Evolutionary conservation across 2,888 invertebrate genomes (phyloP).

Genomic region (Euphydryas editha): DNA sequence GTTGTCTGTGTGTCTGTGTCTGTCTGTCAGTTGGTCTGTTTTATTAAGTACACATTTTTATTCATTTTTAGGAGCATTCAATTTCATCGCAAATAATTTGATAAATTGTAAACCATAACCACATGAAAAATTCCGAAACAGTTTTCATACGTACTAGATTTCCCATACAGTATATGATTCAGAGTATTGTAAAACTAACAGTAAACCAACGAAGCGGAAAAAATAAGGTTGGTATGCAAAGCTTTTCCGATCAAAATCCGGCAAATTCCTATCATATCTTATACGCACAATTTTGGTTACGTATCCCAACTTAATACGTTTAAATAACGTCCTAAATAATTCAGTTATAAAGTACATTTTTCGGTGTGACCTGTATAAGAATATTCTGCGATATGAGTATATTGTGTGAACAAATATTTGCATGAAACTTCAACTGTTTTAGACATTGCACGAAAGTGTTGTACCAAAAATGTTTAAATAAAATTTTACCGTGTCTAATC

Average conservation of each 20-base stretch:
- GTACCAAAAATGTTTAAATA: conserved; percentile 2
- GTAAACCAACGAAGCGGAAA: conserved; percentile 50
- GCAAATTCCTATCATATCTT: conserved; percentile 40
- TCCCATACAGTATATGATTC: conserved; percentile 42
- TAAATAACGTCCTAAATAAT: neutral
- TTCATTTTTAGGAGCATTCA: no score
- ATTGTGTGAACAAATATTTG: conserved; percentile 27
- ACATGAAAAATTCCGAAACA: neutral
- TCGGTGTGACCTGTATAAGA: neutral
- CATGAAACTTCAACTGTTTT: conserved; percentile 24
- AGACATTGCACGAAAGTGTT: conserved; percentile 14
- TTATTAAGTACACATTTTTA: no score
- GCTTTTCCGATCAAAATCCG: conserved; percentile 59
- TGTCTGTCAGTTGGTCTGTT: no score
- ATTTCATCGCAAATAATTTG: neutral
- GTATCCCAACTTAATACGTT: conserved; percentile 4
- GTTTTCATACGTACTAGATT: conserved; percentile 7
- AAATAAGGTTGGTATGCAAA: conserved; percentile 55
- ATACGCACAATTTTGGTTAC: conserved; percentile 25
- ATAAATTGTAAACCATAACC: neutral
- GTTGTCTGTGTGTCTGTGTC: no score
- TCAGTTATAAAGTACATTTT: neutral
- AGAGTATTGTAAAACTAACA: conserved; percentile 49
- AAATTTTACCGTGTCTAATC: neutral
- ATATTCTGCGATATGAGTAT: conserved; percentile 15